Conservation (phyloP, 1,140 invertebrate genomes). For the Wasmannia auropunctata region DNA sequence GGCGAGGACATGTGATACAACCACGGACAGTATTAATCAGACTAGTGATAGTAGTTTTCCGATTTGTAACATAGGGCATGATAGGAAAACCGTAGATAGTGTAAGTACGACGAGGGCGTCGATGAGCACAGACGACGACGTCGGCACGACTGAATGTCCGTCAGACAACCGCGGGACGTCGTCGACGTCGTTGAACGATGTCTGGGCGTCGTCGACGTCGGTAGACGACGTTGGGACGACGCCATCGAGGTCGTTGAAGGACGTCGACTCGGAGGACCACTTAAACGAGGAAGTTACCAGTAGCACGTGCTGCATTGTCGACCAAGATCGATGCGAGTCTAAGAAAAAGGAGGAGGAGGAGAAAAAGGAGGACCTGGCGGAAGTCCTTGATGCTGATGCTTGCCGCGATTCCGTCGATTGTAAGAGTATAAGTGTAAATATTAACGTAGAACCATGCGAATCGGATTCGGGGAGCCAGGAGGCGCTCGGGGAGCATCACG, state of each 20-base stretch:
- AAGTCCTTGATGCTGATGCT: slow-evolving; percentile 13
- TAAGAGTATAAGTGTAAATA: slow-evolving; percentile 57
- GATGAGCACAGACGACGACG: not conserved
- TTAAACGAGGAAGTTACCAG: slow-evolving; percentile 68
- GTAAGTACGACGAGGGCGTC: slow-evolving; percentile 6
- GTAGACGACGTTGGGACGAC: not conserved
- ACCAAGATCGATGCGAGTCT: slow-evolving; percentile 32
- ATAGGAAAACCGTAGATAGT: slow-evolving; percentile 58
- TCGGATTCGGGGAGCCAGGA: not conserved
- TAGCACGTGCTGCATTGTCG: slow-evolving; percentile 48
- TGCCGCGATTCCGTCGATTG: slow-evolving; percentile 9
- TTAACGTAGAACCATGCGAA: slow-evolving; percentile 45
- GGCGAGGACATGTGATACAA: slow-evolving; percentile 73
- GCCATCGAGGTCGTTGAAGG: not conserved
- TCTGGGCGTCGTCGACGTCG: not conserved
- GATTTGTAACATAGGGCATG: slow-evolving; percentile 70
- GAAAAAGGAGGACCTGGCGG: not conserved
- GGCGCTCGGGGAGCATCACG: not conserved
- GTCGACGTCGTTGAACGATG: not conserved
- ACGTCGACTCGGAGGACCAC: slow-evolving; percentile 14
- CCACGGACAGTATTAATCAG: slow-evolving; percentile 78
- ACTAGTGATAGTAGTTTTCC: slow-evolving; percentile 76
- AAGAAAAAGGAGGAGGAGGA: not conserved
- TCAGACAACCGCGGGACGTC: not conserved
- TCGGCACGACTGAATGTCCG: not conserved